Conservation (phyloP, 2,888 invertebrate genomes). For the Agrilus cyanescens region DNA sequence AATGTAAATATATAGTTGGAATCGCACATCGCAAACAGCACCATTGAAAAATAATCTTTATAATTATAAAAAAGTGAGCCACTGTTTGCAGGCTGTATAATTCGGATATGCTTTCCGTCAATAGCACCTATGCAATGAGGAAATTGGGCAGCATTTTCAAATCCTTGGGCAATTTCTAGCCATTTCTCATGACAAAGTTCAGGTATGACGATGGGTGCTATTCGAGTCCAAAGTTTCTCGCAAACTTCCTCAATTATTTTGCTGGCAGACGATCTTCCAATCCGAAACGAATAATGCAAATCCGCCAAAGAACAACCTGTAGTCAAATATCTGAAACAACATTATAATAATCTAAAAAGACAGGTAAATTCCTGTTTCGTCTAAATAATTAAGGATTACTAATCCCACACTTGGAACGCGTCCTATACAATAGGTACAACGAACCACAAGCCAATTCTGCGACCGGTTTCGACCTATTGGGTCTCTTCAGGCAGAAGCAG, state of each 20-base stretch:
- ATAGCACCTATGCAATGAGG: constrained; percentile 1
- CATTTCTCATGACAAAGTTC: background rate
- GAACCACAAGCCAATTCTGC: too few relatives aligned
- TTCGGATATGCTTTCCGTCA: background rate
- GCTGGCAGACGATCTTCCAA: background rate
- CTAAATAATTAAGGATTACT: too few relatives aligned
- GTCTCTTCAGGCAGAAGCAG: too few relatives aligned
- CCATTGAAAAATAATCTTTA: constrained; percentile 1
- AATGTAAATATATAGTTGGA: background rate
- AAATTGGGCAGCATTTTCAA: background rate
- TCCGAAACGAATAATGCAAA: background rate
- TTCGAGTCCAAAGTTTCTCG: background rate
- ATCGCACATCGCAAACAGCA: background rate
- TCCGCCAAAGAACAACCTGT: background rate
- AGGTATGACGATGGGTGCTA: background rate
- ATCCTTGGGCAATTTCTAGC: constrained; percentile 1
- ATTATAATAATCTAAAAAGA: too few relatives aligned
- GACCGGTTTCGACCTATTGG: too few relatives aligned
- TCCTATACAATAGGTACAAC: too few relatives aligned
- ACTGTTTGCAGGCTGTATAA: background rate
- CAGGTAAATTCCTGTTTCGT: too few relatives aligned
- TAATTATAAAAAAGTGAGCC: background rate
- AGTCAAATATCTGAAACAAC: too few relatives aligned
- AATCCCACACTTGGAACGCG: too few relatives aligned
- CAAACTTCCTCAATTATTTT: constrained; percentile 1